These are phyloP conservation scores for Motacilla tschutschensis DNA, from an alignment of 2,113 vertebrate genomes.

Conservation along the genomic window DNA sequence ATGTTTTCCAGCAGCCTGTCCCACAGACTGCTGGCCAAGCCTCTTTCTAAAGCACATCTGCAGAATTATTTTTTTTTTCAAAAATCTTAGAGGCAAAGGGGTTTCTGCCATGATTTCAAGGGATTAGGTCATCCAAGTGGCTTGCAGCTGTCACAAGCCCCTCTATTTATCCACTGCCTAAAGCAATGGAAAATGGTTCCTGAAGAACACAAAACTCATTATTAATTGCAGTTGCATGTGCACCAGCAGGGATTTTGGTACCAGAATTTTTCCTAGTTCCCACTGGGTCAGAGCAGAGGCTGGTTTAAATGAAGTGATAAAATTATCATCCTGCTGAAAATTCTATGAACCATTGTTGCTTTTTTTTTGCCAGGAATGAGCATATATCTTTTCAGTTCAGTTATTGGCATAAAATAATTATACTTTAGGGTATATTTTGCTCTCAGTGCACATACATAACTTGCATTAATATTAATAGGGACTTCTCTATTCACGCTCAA, in stretches of 20 bases:
- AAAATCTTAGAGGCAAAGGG: not conserved
- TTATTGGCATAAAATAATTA: constrained; percentile 61
- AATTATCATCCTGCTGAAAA: not conserved
- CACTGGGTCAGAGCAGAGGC: not conserved
- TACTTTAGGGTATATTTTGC: constrained; percentile 3
- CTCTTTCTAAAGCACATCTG: not conserved
- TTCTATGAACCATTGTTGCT: not conserved
- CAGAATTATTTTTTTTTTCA: not conserved
- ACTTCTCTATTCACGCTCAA: not conserved
- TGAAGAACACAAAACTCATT: not conserved
- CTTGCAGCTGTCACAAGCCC: not conserved
- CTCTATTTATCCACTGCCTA: not conserved
- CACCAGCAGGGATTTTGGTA: not conserved
- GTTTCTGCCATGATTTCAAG: not conserved
- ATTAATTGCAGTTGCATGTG: not conserved
- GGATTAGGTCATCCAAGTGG: not conserved
- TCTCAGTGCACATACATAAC: not conserved
- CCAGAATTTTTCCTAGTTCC: not conserved
- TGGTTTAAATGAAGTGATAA: constrained; percentile 11
- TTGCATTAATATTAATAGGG: constrained; percentile 8
- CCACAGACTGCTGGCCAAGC: not conserved
- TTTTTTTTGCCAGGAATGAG: not conserved
- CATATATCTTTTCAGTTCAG: not conserved
- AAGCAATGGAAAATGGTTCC: not conserved
- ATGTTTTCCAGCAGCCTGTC: not conserved